These are phyloP conservation scores for Azemiops feae DNA, from an alignment of 2,113 vertebrate species.

Conservation along the genomic window DNA sequence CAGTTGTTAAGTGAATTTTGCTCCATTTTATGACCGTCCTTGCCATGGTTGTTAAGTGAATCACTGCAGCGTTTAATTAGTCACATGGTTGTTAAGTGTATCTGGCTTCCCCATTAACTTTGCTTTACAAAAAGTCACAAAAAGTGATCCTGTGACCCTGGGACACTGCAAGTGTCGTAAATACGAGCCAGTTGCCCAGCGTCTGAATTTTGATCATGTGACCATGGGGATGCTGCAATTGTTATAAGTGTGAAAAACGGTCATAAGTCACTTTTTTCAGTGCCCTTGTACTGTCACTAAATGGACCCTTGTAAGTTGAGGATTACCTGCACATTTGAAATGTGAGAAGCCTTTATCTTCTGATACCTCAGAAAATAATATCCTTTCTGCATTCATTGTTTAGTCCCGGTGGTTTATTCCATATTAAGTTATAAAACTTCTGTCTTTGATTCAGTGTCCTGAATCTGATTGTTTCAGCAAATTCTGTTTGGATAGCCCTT, in stretches of 20 bases:
- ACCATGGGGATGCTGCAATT: background rate
- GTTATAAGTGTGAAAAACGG: background rate
- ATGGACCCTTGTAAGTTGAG: background rate
- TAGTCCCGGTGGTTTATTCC: background rate
- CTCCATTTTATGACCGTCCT: background rate
- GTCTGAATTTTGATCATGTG: no score
- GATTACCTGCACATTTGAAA: background rate
- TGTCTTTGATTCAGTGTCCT: background rate
- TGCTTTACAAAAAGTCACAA: background rate
- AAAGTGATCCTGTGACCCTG: background rate
- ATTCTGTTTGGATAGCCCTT: constrained; percentile 76
- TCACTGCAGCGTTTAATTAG: background rate
- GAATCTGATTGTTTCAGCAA: constrained; percentile 53
- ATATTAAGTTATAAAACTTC: background rate
- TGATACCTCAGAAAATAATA: background rate
- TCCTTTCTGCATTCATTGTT: background rate
- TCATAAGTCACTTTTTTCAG: background rate
- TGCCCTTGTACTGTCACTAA: background rate
- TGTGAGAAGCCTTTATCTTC: background rate
- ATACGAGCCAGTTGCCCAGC: background rate
- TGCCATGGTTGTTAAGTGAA: background rate
- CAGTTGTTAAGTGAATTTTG: background rate
- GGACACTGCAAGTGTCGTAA: background rate
- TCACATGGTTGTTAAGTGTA: background rate
- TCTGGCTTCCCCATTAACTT: background rate